These are phyloP conservation scores for Thyatira batis DNA, from an alignment of 2,888 invertebrate genomes.

Conservation along the genomic window DNA sequence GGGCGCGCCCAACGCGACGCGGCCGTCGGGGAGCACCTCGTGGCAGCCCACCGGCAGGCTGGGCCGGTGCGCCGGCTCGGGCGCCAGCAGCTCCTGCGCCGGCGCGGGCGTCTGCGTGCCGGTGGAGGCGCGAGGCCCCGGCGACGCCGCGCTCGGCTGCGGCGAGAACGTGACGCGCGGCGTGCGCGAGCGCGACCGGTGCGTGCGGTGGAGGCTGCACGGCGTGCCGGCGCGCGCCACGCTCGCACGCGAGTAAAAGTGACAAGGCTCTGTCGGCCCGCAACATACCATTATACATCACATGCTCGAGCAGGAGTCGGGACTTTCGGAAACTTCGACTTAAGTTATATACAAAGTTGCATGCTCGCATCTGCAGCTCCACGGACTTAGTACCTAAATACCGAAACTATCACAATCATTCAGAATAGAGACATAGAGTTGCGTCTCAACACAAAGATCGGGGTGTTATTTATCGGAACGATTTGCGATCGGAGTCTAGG, in stretches of 20 bases:
- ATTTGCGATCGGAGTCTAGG: too few species aligned
- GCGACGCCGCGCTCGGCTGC: slow-evolving; percentile 38
- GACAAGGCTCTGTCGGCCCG: slow-evolving; percentile 77
- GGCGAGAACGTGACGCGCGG: slow-evolving; percentile 73
- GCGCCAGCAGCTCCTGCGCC: slow-evolving; percentile 51
- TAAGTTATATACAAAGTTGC: neutral
- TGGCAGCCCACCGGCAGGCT: slow-evolving; percentile 82
- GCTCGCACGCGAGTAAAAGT: slow-evolving; percentile 90
- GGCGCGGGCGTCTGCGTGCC: slow-evolving; percentile 62
- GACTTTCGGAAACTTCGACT: slow-evolving; percentile 26
- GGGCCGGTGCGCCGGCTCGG: slow-evolving; percentile 68
- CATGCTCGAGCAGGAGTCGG: slow-evolving; percentile 49
- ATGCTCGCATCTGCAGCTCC: neutral
- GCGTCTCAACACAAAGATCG: too few species aligned
- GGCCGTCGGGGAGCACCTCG: slow-evolving; percentile 77
- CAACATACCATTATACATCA: slow-evolving; percentile 56
- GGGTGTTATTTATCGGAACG: too few species aligned
- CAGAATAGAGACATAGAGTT: too few species aligned
- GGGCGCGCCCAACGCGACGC: slow-evolving; percentile 72
- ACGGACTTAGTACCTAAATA: neutral
- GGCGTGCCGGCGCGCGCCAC: slow-evolving; percentile 87
- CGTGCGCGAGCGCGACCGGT: slow-evolving; percentile 70
- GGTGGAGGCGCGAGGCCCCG: slow-evolving; percentile 65
- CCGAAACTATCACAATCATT: neutral
- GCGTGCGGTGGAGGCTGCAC: slow-evolving; percentile 80